These are phyloP conservation scores for Drosophila nigrodunni DNA, from an alignment of 1,140 invertebrate species.

Conservation along the genomic window DNA sequence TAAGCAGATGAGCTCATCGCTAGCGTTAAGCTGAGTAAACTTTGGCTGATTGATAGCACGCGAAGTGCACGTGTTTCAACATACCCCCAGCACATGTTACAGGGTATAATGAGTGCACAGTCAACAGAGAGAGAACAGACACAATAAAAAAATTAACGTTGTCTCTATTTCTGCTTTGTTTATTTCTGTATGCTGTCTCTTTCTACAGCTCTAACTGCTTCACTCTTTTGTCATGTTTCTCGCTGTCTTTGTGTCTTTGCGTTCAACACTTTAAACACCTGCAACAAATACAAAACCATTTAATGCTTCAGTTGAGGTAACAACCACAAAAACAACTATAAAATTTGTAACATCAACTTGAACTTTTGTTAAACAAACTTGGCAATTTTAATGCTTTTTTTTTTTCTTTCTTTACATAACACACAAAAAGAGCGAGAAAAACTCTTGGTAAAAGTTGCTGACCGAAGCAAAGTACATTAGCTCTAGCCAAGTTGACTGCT, in stretches of 20 bases:
- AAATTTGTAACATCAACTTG: constrained; percentile 42
- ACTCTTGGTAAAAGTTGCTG: constrained; percentile 9
- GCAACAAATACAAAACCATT: constrained; percentile 34
- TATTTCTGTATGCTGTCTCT: not conserved
- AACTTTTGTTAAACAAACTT: constrained; percentile 61
- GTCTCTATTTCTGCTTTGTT: constrained; percentile 14
- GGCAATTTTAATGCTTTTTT: constrained; percentile 30
- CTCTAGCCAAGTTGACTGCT: constrained; percentile 57
- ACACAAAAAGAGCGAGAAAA: not conserved
- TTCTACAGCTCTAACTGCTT: not conserved
- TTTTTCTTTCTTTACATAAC: constrained; percentile 28
- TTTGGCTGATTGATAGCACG: not conserved
- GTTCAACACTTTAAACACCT: constrained; percentile 63
- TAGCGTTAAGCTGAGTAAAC: not conserved
- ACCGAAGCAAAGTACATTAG: constrained; percentile 14
- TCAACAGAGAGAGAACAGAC: constrained; percentile 15
- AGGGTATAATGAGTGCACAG: constrained; percentile 44
- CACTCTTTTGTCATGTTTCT: not conserved
- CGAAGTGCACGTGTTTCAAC: not conserved
- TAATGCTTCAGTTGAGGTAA: constrained; percentile 32
- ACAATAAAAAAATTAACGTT: constrained; percentile 13
- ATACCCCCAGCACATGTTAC: not conserved
- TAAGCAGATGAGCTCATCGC: constrained; percentile 10
- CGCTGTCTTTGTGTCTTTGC: not conserved
- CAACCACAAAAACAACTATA: constrained; percentile 30